Evolutionary conservation across 2,113 vertebrate genomes (phyloP).

Genomic region (Syngnathus scovelli): DNA sequence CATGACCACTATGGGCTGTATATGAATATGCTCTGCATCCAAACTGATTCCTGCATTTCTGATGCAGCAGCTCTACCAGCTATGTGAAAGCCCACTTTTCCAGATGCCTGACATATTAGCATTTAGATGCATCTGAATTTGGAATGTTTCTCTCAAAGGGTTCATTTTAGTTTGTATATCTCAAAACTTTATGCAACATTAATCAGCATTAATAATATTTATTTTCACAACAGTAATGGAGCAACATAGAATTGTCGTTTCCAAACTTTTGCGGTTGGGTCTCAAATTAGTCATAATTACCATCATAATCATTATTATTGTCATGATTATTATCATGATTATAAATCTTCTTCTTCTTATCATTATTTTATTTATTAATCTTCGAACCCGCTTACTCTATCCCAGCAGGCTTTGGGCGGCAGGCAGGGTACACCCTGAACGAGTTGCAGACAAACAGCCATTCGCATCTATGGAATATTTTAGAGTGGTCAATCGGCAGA

Average conservation of each 20-base stretch:
- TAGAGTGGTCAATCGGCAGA: too few relatives aligned
- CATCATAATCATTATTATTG: too few relatives aligned
- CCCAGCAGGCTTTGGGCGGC: too few relatives aligned
- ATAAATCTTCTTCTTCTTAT: too few relatives aligned
- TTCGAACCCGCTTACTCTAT: too few relatives aligned
- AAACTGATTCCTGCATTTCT: not conserved
- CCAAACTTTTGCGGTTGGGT: too few relatives aligned
- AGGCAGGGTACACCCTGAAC: too few relatives aligned
- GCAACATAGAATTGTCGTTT: not conserved
- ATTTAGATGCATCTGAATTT: slow-evolving; percentile 26
- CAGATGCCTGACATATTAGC: slow-evolving; percentile 17
- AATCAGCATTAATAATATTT: not conserved
- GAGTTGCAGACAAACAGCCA: too few relatives aligned
- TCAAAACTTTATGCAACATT: slow-evolving; percentile 1
- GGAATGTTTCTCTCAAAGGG: slow-evolving; percentile 9
- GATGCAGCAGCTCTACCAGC: not conserved
- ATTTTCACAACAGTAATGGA: not conserved
- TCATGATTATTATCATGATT: too few relatives aligned
- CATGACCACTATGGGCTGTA: not conserved
- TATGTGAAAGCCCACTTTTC: not conserved
- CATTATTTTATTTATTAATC: too few relatives aligned
- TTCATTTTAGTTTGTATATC: slow-evolving; percentile 11
- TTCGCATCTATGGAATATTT: too few relatives aligned
- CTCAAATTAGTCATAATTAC: too few relatives aligned
- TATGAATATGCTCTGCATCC: slow-evolving; percentile 4